Evolutionary conservation across 2,797 vertebrate genomes (phyloP).

Genomic region (Malurus splendens): DNA sequence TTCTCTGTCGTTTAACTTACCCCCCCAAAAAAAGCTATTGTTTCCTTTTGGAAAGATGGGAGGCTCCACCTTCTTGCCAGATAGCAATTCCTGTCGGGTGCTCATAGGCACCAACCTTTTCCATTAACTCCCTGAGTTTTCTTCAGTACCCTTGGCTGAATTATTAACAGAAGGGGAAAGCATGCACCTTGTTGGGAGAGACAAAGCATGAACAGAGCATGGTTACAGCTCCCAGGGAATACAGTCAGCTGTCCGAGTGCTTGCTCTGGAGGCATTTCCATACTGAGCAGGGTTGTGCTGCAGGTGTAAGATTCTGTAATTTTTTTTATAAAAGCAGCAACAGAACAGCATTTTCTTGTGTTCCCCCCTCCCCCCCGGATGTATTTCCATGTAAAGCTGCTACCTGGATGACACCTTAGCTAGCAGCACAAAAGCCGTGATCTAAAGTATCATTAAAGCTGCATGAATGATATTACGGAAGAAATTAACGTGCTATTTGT

Average conservation of each 20-base stretch:
- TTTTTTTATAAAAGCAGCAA: not conserved
- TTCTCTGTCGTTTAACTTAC: constrained; percentile 50
- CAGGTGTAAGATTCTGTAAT: constrained; percentile 53
- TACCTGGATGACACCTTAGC: constrained; percentile 53
- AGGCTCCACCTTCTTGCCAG: constrained; percentile 64
- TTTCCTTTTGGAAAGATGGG: constrained; percentile 53
- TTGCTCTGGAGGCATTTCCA: constrained; percentile 41
- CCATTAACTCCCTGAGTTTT: constrained; percentile 42
- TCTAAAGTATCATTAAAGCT: constrained; percentile 49
- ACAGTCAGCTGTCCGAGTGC: not conserved
- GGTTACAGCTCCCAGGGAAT: not conserved
- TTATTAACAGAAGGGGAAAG: constrained; percentile 50
- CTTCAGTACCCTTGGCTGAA: not conserved
- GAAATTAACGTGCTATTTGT: constrained; percentile 44
- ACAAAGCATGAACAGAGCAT: not conserved
- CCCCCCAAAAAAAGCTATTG: constrained; percentile 42
- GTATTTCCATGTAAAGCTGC: constrained; percentile 51
- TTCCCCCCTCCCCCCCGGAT: not conserved
- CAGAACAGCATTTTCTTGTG: constrained; percentile 32
- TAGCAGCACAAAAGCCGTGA: constrained; percentile 35
- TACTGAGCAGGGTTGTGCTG: constrained; percentile 54
- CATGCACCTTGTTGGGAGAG: not conserved
- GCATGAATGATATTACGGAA: not conserved
- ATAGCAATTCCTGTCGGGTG: constrained; percentile 32
- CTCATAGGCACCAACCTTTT: constrained; percentile 14